Percentiles rank a stretch among this genome's conserved stretches.
Conservation (phyloP, 2,113 vertebrate genomes). For the human region DNA sequence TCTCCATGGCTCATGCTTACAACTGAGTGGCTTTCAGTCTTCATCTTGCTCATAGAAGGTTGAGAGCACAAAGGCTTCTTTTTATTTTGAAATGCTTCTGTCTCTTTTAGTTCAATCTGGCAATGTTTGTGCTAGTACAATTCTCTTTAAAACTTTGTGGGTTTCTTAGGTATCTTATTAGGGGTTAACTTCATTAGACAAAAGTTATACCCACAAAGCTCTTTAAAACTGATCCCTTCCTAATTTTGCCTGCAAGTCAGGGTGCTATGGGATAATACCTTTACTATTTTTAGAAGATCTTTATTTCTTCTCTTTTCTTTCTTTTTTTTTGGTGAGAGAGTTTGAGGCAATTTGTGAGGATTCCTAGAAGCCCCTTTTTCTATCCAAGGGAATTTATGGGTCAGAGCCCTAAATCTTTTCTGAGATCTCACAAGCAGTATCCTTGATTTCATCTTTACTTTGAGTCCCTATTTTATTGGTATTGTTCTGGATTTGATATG, state of each 20-base stretch:
- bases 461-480: not conserved
- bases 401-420: not conserved
- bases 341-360: not conserved
- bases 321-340: not conserved
- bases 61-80: not conserved
- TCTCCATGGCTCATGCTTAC: not conserved
- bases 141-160: not conserved
- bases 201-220: not conserved
- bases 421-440: not conserved
- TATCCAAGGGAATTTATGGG: not conserved
- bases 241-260: not conserved
- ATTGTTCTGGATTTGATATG: not conserved
- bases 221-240: not conserved
- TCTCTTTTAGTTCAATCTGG: not conserved
- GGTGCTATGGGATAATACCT: not conserved
- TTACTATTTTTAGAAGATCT: not conserved
- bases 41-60: not conserved
- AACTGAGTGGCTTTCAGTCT: not conserved
- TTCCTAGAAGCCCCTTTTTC: not conserved
- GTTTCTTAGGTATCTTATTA: not conserved
- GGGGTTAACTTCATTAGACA: not conserved
- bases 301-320: accelerated
- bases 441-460: not conserved
- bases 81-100: not conserved
- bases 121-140: not conserved